These are phyloP conservation scores for Callopanchax toddi DNA, from an alignment of 2,113 vertebrate species.

Conservation along the genomic window DNA sequence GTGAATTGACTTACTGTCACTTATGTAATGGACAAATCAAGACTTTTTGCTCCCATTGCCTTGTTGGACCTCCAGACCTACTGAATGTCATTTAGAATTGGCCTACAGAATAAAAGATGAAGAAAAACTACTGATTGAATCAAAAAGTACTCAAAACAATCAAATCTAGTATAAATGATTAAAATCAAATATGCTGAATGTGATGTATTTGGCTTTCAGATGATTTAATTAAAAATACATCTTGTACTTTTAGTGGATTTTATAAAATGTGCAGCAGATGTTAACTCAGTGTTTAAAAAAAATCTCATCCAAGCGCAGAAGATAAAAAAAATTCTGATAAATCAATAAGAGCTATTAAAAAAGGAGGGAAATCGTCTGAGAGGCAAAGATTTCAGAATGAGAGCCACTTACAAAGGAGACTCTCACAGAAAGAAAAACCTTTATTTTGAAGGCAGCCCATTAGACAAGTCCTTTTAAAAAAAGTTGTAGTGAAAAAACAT, in stretches of 20 bases:
- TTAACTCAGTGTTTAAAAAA: neutral
- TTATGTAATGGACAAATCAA: too few species aligned
- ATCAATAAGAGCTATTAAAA: conserved; percentile 43
- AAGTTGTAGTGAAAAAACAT: conserved; percentile 6
- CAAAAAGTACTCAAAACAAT: neutral
- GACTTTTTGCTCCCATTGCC: too few species aligned
- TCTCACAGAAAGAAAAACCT: conserved; percentile 44
- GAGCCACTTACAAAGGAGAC: conserved; percentile 38
- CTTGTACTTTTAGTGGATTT: too few species aligned
- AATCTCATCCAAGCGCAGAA: conserved; percentile 21
- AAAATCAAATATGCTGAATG: neutral
- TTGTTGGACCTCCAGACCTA: too few species aligned
- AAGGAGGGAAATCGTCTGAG: conserved; percentile 53
- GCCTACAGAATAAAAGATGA: too few species aligned
- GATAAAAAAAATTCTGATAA: conserved; percentile 11
- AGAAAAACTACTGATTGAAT: too few species aligned
- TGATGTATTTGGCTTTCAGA: neutral
- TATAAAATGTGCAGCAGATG: neutral
- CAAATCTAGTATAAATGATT: neutral
- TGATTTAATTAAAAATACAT: too few species aligned
- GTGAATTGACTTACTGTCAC: too few species aligned
- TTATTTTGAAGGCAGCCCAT: conserved; percentile 33
- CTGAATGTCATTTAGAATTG: too few species aligned
- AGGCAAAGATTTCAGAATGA: conserved; percentile 45
- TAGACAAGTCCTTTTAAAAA: conserved; percentile 32